Percentiles rank a stretch among this genome's conserved stretches.
phyloP scores from a whole-genome alignment of 2,888 invertebrate species.

The Trilocha varians region DNA sequence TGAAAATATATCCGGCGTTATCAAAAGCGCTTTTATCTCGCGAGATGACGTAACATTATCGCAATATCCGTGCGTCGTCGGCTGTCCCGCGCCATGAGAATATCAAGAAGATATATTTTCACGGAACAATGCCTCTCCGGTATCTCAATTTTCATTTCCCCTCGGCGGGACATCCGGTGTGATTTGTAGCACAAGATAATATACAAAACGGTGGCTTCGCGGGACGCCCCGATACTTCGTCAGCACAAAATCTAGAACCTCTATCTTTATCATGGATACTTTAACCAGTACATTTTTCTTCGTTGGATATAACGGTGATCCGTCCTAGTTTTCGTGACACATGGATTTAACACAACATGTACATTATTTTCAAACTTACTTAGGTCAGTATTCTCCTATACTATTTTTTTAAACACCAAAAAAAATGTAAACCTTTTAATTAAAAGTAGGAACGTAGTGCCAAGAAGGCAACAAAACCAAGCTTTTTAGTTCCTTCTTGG shows the following conservation, averaged over 20 bases:
- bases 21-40: slow-evolving; percentile 56
- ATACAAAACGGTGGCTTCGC: slow-evolving; percentile 67
- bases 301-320: slow-evolving; percentile 35
- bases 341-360: too few relatives aligned
- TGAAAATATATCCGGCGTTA: slow-evolving; percentile 52
- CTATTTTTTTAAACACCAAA: too few relatives aligned
- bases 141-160: slow-evolving; percentile 72
- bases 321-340: slow-evolving; percentile 18
- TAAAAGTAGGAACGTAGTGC: too few relatives aligned
- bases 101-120: slow-evolving; percentile 70
- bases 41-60: slow-evolving; percentile 62
- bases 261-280: slow-evolving; percentile 45
- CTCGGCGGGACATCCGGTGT: slow-evolving; percentile 65
- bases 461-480: too few relatives aligned
- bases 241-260: slow-evolving; percentile 53
- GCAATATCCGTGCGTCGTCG: slow-evolving; percentile 62
- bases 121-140: slow-evolving; percentile 69
- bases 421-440: too few relatives aligned
- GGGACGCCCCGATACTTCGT: slow-evolving; percentile 46
- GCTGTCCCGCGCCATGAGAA: slow-evolving; percentile 58
- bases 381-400: too few relatives aligned
- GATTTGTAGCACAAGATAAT: slow-evolving; percentile 70
- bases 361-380: too few relatives aligned
- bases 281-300: slow-evolving; percentile 41
- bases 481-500: too few relatives aligned